Base-by-base conservation (phyloP, 2,888 invertebrate genomes). In the Galeopsomyia nigrocyanea region DNA sequence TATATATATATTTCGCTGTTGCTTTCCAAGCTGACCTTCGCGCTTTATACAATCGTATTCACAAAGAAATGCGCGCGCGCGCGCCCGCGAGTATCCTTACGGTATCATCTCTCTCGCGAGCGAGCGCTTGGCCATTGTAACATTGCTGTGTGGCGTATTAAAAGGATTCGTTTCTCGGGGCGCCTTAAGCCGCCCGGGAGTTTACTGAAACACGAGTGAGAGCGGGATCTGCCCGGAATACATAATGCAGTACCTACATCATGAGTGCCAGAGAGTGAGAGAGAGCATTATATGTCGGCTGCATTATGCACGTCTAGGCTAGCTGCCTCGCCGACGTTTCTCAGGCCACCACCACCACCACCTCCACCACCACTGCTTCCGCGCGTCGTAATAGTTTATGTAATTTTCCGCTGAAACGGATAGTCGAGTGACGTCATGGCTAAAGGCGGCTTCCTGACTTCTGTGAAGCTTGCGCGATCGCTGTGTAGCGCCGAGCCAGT, bases 61-160 rank as follows among this genome's bases (percentile, higher is more conserved):
- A 71, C 58, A 73, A 72, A 74, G 72, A 75, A 77, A 74, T 74
- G 74, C 71, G 60, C 68, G 64, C 73, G 71, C 67, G 74, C 71
- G 64, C 68, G 75, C 62, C 73, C 67, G 70, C 67, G 70, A 70
- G 71, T n/a, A n/a, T n/a, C n/a, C 74, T 74, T 76, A 75, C 73
- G 76, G 76, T 73, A 76, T 71, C 69, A 69, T 74, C 72, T 69
- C 55, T 69, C 76, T 68, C 73, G 68, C 71, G 26, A 5, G 39
- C 39, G 39, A 39, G 39, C 39, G 69, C 64, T 68, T 13, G 16
- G 60, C 60, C 46, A 60, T 46, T 46, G 21, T 19, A 26, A 31
- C 53, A 16, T 39, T 21, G 22, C 46, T 16, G 51, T 14, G 47
- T 19, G n/a, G 56, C 10, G 21, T 50, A 68, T 50, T 46, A 51